Percentiles rank a stretch among this genome's conserved stretches.
These are phyloP conservation scores for Argopecten irradians DNA, from an alignment of 1,140 invertebrate species.

Conservation along the genomic window DNA sequence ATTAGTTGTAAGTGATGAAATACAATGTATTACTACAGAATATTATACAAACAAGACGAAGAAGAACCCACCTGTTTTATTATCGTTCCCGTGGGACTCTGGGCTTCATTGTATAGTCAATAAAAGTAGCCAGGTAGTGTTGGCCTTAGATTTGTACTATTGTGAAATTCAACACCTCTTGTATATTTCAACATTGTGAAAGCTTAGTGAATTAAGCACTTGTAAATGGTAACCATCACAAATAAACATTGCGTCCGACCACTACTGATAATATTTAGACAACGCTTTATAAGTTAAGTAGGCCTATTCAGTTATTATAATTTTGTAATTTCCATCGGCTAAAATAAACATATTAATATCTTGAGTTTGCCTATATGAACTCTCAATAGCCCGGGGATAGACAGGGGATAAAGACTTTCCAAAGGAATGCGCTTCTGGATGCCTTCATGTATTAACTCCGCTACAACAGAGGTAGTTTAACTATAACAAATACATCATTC, in stretches of 20 bases:
- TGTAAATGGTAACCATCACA: neutral
- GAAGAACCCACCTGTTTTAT: too few relatives aligned
- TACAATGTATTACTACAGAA: too few relatives aligned
- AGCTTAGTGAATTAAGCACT: neutral
- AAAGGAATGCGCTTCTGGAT: neutral
- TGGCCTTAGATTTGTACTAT: neutral
- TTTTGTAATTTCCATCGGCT: neutral
- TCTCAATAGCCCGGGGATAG: neutral
- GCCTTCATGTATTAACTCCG: neutral
- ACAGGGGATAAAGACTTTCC: neutral
- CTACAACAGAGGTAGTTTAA: neutral
- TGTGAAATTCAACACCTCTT: neutral
- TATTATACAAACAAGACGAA: too few relatives aligned
- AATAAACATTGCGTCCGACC: neutral
- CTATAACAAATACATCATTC: neutral
- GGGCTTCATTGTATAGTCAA: neutral
- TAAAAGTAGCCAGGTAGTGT: neutral
- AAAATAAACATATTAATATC: neutral
- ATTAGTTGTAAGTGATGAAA: too few relatives aligned
- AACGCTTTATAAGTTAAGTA: neutral
- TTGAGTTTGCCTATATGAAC: neutral
- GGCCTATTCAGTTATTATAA: neutral
- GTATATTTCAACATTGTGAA: neutral
- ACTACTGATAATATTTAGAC: neutral
- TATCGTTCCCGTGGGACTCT: too few relatives aligned